phyloP scores from a whole-genome alignment of 2,113 vertebrate genomes.

The Chionodraco myersi region DNA sequence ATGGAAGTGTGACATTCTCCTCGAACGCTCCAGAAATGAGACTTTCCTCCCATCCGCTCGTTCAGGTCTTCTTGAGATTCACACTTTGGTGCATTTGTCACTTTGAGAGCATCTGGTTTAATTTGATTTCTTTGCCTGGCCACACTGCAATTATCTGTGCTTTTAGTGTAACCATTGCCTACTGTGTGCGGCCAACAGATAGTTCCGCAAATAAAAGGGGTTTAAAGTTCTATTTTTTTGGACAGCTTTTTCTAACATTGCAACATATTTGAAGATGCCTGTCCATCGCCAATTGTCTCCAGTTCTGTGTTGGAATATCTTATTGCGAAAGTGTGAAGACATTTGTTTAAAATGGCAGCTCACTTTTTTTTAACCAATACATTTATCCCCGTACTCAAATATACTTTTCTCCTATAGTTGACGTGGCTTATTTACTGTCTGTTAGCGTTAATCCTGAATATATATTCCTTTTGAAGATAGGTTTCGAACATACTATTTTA shows the following conservation, averaged over 20 bases:
- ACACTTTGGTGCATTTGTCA: conserved; percentile 83
- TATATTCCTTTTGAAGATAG: conserved; percentile 8
- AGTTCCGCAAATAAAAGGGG: conserved; percentile 84
- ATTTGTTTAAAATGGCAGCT: conserved; percentile 26
- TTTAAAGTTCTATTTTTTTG: conserved; percentile 84
- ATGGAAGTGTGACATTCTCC: conserved; percentile 72
- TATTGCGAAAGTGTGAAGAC: neutral
- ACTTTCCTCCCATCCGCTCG: conserved; percentile 43
- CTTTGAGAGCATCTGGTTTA: conserved; percentile 80
- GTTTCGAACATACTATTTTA: neutral
- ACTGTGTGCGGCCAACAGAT: conserved; percentile 82
- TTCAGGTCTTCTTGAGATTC: conserved; percentile 71
- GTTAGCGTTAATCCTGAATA: conserved; percentile 12
- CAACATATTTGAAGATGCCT: conserved; percentile 38
- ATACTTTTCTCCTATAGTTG: neutral
- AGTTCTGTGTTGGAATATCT: conserved; percentile 26
- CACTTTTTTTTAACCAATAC: conserved; percentile 10
- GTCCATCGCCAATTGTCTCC: conserved; percentile 8
- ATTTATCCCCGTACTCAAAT: neutral
- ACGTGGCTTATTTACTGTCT: conserved; percentile 9
- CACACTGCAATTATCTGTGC: conserved; percentile 75
- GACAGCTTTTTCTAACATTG: conserved; percentile 68
- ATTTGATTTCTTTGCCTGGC: conserved; percentile 84
- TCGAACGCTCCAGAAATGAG: conserved; percentile 67
- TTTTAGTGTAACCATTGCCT: conserved; percentile 76